Conservation (phyloP, 2,113 vertebrate genomes). For the Speoplatyrhinus poulsoni region DNA sequence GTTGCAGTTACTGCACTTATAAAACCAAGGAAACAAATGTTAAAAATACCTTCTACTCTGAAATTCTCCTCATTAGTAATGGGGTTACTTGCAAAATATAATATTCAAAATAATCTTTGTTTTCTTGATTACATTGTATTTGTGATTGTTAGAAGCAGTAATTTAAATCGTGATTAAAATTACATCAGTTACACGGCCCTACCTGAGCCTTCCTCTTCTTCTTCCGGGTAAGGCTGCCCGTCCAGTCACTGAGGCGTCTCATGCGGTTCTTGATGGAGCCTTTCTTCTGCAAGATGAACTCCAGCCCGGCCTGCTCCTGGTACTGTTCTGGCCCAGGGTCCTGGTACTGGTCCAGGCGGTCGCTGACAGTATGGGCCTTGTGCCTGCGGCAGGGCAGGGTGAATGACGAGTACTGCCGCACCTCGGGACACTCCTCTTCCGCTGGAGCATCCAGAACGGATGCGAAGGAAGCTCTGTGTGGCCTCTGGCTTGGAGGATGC, state of each 20-base stretch:
- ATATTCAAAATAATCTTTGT: no score
- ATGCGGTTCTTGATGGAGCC: conserved; percentile 87
- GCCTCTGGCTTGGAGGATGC: conserved; percentile 51
- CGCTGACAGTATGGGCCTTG: conserved; percentile 67
- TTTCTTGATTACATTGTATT: no score
- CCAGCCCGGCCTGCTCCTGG: conserved; percentile 57
- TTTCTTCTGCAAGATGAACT: conserved; percentile 81
- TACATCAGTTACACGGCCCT: conserved; percentile 1
- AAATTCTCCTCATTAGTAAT: no score
- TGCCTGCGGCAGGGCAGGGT: conserved; percentile 90
- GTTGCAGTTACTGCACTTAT: no score
- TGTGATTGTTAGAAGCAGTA: no score
- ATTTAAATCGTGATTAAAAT: no score
- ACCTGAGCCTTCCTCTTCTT: conserved; percentile 93
- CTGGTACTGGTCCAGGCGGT: conserved; percentile 33
- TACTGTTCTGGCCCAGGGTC: conserved; percentile 41
- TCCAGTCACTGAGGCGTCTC: conserved; percentile 94
- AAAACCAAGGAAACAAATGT: no score
- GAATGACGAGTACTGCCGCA: conserved; percentile 84
- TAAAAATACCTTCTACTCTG: no score
- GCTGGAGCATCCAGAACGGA: conserved; percentile 84
- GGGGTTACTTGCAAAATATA: no score
- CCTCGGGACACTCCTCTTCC: conserved; percentile 78
- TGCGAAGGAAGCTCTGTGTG: conserved; percentile 84
- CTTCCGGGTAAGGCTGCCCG: conserved; percentile 91